Conservation (phyloP, 2,888 invertebrate species). For the Coenonympha glycerion region DNA sequence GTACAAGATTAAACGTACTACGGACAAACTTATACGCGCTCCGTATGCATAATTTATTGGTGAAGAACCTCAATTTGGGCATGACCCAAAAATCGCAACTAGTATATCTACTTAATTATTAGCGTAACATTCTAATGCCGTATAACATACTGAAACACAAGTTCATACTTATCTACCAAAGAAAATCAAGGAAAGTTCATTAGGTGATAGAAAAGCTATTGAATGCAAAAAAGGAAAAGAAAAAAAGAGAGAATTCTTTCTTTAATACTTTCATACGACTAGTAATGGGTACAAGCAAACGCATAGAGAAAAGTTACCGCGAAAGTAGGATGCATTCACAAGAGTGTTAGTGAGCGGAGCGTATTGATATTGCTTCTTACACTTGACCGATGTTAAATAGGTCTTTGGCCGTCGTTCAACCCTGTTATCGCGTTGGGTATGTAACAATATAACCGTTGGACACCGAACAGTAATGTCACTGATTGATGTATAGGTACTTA, state of each 20-base stretch:
- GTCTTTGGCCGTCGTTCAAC: slow-evolving; percentile 35
- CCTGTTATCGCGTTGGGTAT: slow-evolving; percentile 27
- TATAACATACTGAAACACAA: too few species aligned
- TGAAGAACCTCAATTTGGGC: too few species aligned
- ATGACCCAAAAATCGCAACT: too few species aligned
- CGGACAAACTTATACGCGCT: too few species aligned
- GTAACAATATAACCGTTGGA: neutral
- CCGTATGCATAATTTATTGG: too few species aligned
- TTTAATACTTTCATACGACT: slow-evolving; percentile 21
- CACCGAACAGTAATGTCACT: slow-evolving; percentile 11
- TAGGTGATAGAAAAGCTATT: slow-evolving; percentile 20
- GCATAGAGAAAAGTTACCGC: slow-evolving; percentile 11
- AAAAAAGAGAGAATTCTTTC: slow-evolving; percentile 11
- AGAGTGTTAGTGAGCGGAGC: slow-evolving; percentile 26
- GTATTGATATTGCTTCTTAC: slow-evolving; percentile 33
- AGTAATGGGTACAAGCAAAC: slow-evolving; percentile 26
- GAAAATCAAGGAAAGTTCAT: slow-evolving; percentile 12
- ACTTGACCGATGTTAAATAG: slow-evolving; percentile 36
- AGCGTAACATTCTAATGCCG: too few species aligned
- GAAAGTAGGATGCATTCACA: slow-evolving; percentile 26
- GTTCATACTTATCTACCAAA: too few species aligned
- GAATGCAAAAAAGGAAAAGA: slow-evolving; percentile 9
- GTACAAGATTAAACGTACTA: too few species aligned
- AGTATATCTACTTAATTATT: too few species aligned
- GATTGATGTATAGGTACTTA: slow-evolving; percentile 17